Evolutionary conservation across 2,113 vertebrate species (phyloP).

Genomic region (Urocitellus parryii): DNA sequence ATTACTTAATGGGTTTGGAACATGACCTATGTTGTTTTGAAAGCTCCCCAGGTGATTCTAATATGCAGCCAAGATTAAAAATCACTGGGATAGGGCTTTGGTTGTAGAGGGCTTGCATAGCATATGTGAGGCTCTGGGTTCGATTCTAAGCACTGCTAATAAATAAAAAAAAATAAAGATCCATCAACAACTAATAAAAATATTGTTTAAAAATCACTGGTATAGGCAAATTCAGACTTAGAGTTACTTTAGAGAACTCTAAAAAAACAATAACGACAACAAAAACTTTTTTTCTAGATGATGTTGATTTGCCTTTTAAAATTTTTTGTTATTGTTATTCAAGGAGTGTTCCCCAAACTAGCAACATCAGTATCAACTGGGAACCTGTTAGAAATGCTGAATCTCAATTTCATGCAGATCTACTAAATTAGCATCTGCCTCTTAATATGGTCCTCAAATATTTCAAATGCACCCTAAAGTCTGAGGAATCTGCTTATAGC

Average conservation of each 20-base stretch:
- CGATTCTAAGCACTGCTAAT: no score
- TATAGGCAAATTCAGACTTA: not conserved
- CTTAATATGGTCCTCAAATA: not conserved
- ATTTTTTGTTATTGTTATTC: not conserved
- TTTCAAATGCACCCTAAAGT: not conserved
- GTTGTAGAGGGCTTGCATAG: no score
- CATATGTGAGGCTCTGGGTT: no score
- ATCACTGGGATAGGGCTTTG: not conserved
- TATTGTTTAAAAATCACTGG: not conserved
- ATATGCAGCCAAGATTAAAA: slow-evolving; percentile 20
- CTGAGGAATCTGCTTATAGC: not conserved
- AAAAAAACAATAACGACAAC: not conserved
- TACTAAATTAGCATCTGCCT: not conserved
- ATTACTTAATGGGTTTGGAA: not conserved
- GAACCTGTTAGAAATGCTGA: not conserved
- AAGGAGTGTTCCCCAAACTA: not conserved
- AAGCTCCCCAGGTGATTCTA: not conserved
- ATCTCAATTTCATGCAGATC: not conserved
- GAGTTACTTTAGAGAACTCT: not conserved
- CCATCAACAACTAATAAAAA: no score
- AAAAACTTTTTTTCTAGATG: not conserved
- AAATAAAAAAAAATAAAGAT: no score
- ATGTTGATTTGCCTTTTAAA: not conserved
- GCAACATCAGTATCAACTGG: not conserved
- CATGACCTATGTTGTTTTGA: not conserved